Conservation (phyloP, 2,888 invertebrate species). For the Tribolium freemani region DNA sequence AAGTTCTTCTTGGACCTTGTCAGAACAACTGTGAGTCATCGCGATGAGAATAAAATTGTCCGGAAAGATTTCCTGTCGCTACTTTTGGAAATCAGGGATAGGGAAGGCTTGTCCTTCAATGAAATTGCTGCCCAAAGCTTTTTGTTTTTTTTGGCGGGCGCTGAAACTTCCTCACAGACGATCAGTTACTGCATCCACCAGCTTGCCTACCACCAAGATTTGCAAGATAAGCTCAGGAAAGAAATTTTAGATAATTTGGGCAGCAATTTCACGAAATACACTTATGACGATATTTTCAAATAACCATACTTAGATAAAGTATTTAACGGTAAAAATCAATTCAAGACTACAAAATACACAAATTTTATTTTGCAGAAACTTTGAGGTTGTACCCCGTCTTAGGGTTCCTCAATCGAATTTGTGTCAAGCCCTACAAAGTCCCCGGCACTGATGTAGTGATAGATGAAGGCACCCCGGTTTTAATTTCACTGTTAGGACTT, state of each 20-base stretch:
- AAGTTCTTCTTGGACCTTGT: conserved; percentile 15
- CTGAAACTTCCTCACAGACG: conserved; percentile 27
- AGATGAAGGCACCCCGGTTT: conserved; percentile 21
- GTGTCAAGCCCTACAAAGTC: conserved; percentile 38
- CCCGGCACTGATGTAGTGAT: conserved; percentile 40
- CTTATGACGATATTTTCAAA: conserved; percentile 29
- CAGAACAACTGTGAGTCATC: conserved; percentile 7
- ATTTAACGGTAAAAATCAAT: conserved; percentile 22
- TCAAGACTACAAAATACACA: no score
- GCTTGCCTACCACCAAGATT: conserved; percentile 24
- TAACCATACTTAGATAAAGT: conserved; percentile 27
- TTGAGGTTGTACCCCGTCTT: conserved; percentile 42
- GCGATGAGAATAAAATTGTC: conserved; percentile 13
- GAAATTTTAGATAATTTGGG: conserved; percentile 31
- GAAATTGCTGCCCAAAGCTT: conserved; percentile 27
- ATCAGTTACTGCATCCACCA: conserved; percentile 26
- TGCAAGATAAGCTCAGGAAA: conserved; percentile 25
- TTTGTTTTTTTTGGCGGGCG: conserved; percentile 31
- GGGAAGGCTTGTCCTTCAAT: conserved; percentile 13
- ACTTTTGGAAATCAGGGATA: conserved; percentile 25
- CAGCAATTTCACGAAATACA: conserved; percentile 9
- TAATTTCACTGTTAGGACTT: conserved; percentile 26
- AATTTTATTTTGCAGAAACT: conserved; percentile 38
- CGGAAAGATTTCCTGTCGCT: conserved; percentile 25
- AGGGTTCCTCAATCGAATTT: conserved; percentile 38